Base-by-base conservation (phyloP, 2,113 vertebrate genomes). In the Gavialis gangeticus region DNA sequence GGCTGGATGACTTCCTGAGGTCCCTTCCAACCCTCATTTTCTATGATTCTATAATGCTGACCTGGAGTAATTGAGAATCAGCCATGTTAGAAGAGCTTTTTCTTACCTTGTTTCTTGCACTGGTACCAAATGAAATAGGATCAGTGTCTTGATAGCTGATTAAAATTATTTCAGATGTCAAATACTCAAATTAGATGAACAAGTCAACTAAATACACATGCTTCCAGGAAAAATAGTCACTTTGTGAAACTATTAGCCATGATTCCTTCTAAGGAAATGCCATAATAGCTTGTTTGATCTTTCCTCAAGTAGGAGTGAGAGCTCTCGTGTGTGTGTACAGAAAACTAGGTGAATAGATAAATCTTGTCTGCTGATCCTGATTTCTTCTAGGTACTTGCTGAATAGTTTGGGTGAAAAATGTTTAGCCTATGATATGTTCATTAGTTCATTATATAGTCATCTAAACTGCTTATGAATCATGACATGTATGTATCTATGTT, bases 241-340 rank as follows among this genome's bases (percentile, higher is more conserved):
- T 2, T 14, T 56, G 2, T 19, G 69, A 34, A 71, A 22, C 4
- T 0, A 1, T 9, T 34, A 37, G 28, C 10, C 37, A 19, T 0
- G 2, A 28, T 3, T 22, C 24, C 19, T 60, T 19, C 22, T 22
- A 60, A 60, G 59, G 13, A 60, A 22, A 60, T 60, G 24, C 10
- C 9, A 16, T 60, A 55, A 0, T 6, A 28, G 22, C 56, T n/a
- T 79, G 77, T 11, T 67, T 27, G 18, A 13, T 69, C 16, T 28
- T 60, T 22, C 24, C 59, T 10, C 86, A 59, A 67, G 28, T 37
- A 37, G 37, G 37, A 67, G 1, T 76, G 75, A 75, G 84, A 30
- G 58, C 5, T 60, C 6, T 7, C 59, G 22, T 16, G 12, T 7
- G 55, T 75, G 9, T 3, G 14, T 28, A 13, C 18, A 34, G 76